Evolutionary conservation across 1,140 invertebrate genomes (phyloP).

Genomic region (Lordiphosa clarofinis): DNA sequence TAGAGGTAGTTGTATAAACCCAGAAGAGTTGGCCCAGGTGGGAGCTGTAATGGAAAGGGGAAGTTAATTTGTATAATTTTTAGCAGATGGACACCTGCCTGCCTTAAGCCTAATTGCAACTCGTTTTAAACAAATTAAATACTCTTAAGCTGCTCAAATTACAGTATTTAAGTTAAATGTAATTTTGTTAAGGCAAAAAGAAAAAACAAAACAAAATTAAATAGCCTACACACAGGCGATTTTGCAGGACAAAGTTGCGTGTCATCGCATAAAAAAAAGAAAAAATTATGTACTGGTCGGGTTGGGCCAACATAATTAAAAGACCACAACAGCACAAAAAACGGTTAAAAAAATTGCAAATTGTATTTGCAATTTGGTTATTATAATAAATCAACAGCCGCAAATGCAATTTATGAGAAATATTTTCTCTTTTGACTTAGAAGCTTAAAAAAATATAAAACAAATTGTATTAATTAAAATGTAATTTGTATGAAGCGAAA

Average conservation of each 20-base stretch:
- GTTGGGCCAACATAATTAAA: constrained; percentile 57
- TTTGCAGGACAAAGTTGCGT: constrained; percentile 23
- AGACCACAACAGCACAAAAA: constrained; percentile 21
- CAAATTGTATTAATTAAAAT: not conserved
- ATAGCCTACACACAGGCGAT: constrained; percentile 6
- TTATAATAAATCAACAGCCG: constrained; percentile 48
- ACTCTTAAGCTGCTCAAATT: constrained; percentile 65
- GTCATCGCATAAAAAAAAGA: constrained; percentile 30
- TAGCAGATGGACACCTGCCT: constrained; percentile 20
- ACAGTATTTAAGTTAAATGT: constrained; percentile 69
- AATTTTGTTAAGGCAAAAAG: constrained; percentile 48
- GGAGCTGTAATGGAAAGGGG: constrained; percentile 33
- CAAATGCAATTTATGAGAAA: constrained; percentile 37
- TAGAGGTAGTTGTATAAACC: constrained; percentile 60
- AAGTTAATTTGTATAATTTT: constrained; percentile 4
- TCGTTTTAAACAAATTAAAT: constrained; percentile 60
- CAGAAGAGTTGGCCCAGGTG: constrained; percentile 39
- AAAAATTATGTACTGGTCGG: constrained; percentile 9
- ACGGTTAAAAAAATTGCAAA: not conserved
- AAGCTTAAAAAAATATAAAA: constrained; percentile 6
- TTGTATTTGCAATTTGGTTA: constrained; percentile 26
- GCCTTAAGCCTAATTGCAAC: constrained; percentile 56
- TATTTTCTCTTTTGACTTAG: constrained; percentile 9
- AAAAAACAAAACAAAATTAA: constrained; percentile 19
- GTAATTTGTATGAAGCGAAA: no score